Evolutionary conservation across 2,113 vertebrate species (phyloP).

Genomic region (Hipposideros armiger): DNA sequence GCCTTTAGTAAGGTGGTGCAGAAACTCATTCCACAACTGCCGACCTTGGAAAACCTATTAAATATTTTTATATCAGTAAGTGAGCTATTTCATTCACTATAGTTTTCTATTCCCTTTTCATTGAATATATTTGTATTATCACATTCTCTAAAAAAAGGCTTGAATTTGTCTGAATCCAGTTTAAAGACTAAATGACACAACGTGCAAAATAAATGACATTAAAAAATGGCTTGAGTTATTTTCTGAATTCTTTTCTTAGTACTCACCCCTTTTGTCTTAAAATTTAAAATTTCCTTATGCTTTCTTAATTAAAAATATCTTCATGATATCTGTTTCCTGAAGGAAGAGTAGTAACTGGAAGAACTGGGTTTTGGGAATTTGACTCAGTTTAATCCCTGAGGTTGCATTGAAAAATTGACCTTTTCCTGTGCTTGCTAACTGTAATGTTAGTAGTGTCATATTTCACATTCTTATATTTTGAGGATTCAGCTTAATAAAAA

Average conservation of each 20-base stretch:
- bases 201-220: constrained; percentile 23
- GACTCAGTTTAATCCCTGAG: constrained; percentile 22
- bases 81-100: constrained; percentile 75
- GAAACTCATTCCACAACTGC: constrained; percentile 99
- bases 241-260: constrained; percentile 58
- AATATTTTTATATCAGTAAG: constrained; percentile 99
- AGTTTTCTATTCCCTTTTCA: constrained; percentile 42
- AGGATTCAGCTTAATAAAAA: constrained; percentile 32
- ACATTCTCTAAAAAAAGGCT: neutral
- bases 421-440: constrained; percentile 47
- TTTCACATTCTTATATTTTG: constrained; percentile 59
- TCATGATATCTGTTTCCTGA: neutral
- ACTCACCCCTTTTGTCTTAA: constrained; percentile 34
- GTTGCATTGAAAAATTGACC: constrained; percentile 28
- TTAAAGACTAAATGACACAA: constrained; percentile 22
- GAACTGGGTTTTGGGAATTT: constrained; percentile 20
- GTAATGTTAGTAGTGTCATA: neutral
- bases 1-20: constrained; percentile 99
- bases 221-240: constrained; percentile 31
- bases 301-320: constrained; percentile 51
- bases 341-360: constrained; percentile 20
- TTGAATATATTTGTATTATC: constrained; percentile 59
- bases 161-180: constrained; percentile 39
- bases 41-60: constrained; percentile 98
- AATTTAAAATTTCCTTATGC: constrained; percentile 28